Conservation (phyloP, 2,888 invertebrate species). For the Octonoba sinensis region DNA sequence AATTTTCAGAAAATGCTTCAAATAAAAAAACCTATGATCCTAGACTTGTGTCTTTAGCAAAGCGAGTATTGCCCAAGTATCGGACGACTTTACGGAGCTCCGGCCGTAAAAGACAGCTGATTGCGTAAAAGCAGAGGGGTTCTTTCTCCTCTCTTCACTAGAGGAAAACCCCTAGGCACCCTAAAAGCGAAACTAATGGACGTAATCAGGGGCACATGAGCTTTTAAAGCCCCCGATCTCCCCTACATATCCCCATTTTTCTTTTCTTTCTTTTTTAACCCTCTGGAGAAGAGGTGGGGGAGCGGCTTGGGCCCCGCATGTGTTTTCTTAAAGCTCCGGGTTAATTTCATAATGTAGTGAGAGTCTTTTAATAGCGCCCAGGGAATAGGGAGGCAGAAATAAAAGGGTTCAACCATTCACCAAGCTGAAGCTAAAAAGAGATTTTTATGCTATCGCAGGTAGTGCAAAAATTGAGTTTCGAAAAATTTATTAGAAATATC, state of each 20-base stretch:
- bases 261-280: constrained; percentile 24
- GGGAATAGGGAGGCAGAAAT: constrained; percentile 1
- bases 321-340: constrained; percentile 59
- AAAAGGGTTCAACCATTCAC: constrained; percentile 12
- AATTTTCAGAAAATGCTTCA: too few relatives aligned
- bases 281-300: constrained; percentile 2
- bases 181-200: constrained; percentile 58
- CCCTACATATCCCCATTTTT: constrained; percentile 10
- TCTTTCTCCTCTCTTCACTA: constrained; percentile 30
- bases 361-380: constrained; percentile 44
- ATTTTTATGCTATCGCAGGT: neutral
- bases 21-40: too few relatives aligned
- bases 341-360: constrained; percentile 56
- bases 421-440: neutral
- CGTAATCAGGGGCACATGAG: constrained; percentile 54
- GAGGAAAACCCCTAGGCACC: constrained; percentile 40
- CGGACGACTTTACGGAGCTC: too few relatives aligned
- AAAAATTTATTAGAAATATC: too few relatives aligned
- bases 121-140: constrained; percentile 44
- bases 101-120: constrained; percentile 39
- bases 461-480: too few relatives aligned
- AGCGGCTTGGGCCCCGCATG: constrained; percentile 17
- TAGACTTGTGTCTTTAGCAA: too few relatives aligned
- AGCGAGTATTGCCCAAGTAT: too few relatives aligned
- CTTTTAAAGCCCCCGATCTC: constrained; percentile 38